These are phyloP conservation scores for Camelus bactrianus DNA, from an alignment of 2,113 vertebrate species.

Conservation along the genomic window DNA sequence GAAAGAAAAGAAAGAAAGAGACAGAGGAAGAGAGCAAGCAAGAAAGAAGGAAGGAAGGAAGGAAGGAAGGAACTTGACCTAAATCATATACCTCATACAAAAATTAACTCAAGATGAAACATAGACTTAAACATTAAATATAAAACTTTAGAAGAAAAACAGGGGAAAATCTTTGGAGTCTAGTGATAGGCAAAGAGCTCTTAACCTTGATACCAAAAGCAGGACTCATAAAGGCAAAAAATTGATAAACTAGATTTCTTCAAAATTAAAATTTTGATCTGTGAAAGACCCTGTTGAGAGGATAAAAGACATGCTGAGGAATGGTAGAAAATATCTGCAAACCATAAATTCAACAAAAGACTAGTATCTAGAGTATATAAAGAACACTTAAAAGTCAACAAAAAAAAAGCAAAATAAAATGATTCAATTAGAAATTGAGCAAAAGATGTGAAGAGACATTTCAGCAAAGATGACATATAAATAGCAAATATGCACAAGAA, in stretches of 20 bases:
- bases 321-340: conserved; percentile 23
- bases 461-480: not conserved
- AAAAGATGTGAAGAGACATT: not conserved
- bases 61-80: not conserved
- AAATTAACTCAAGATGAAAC: conserved; percentile 47
- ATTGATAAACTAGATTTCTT: not conserved
- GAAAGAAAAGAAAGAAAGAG: not conserved
- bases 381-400: not conserved
- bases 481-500: not conserved
- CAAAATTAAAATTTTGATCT: conserved; percentile 1
- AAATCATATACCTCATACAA: not conserved
- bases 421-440: not conserved
- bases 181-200: not conserved
- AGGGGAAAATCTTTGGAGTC: not conserved
- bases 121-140: not conserved
- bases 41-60: not conserved
- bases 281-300: not conserved
- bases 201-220: not conserved
- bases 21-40: not conserved
- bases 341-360: not conserved
- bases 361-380: not conserved
- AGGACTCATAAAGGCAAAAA: not conserved
- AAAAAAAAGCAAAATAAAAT: not conserved
- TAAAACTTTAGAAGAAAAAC: not conserved
- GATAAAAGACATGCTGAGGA: conserved; percentile 17